phyloP scores from a whole-genome alignment of 2,888 invertebrate species.

The Drosophila ezoana region DNA sequence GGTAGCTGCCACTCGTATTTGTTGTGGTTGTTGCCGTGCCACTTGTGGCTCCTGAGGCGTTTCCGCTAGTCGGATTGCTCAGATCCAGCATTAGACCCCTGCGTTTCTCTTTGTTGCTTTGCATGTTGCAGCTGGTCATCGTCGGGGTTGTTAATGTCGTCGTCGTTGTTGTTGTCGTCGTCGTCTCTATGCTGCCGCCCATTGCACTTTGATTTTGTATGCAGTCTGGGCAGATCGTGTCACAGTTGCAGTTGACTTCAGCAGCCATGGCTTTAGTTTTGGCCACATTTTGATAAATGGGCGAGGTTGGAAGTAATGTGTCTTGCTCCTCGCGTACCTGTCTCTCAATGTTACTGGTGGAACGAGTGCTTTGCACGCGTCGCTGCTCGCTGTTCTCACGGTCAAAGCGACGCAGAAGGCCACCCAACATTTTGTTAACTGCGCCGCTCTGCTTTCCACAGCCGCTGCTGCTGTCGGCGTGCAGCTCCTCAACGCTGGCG shows the following conservation, averaged over 20 bases:
- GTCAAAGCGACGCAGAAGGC: slow-evolving; percentile 91
- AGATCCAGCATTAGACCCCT: slow-evolving; percentile 88
- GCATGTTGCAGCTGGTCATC: slow-evolving; percentile 4
- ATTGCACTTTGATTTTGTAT: slow-evolving; percentile 55
- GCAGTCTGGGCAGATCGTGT: slow-evolving; percentile 69
- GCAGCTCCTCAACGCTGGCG: slow-evolving; percentile 89
- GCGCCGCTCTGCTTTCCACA: slow-evolving; percentile 86
- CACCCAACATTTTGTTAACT: slow-evolving; percentile 91
- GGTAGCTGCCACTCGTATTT: slow-evolving; percentile 47
- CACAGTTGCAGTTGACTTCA: slow-evolving; percentile 72
- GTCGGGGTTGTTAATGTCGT: background rate
- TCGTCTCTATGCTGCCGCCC: background rate
- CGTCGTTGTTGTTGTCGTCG: background rate
- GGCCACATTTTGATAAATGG: slow-evolving; percentile 74
- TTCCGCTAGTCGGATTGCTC: slow-evolving; percentile 85
- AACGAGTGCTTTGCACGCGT: slow-evolving; percentile 82
- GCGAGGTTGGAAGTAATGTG: slow-evolving; percentile 58
- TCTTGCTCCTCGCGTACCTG: slow-evolving; percentile 73
- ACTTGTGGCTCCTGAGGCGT: slow-evolving; percentile 12
- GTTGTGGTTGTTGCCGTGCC: slow-evolving; percentile 37
- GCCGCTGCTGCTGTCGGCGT: slow-evolving; percentile 67
- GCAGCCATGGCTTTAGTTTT: slow-evolving; percentile 28
- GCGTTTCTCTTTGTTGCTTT: slow-evolving; percentile 83
- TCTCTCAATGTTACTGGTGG: slow-evolving; percentile 83
- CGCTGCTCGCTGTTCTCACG: slow-evolving; percentile 86